Conservation (phyloP, 1,140 invertebrate species). For the Drosophila arawakana region DNA sequence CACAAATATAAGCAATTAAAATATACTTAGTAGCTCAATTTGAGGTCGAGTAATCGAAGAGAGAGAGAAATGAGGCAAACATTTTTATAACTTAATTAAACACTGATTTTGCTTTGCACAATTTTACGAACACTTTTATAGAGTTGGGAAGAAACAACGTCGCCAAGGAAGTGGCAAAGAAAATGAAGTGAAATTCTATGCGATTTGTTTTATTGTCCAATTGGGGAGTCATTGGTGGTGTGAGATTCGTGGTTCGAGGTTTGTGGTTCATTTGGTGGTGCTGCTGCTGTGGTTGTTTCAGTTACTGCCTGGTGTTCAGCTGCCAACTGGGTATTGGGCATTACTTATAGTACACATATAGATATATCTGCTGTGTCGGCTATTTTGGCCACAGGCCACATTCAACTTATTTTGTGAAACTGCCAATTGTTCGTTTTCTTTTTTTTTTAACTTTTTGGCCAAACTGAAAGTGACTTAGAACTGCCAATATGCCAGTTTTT, state of each 20-base stretch:
- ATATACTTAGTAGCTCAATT: slow-evolving; percentile 19
- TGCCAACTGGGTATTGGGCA: slow-evolving; percentile 60
- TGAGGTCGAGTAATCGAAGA: background rate
- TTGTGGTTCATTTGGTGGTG: slow-evolving; percentile 13
- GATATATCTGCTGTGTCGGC: slow-evolving; percentile 66
- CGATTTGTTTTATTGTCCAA: slow-evolving; percentile 81
- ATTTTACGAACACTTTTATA: slow-evolving; percentile 68
- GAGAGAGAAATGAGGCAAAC: slow-evolving; percentile 61
- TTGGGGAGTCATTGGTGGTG: slow-evolving; percentile 9
- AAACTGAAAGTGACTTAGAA: slow-evolving; percentile 43
- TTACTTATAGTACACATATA: slow-evolving; percentile 61
- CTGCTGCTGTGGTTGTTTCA: slow-evolving; percentile 29
- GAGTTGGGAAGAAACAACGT: slow-evolving; percentile 11
- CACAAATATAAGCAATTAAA: slow-evolving; percentile 36
- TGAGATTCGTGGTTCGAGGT: slow-evolving; percentile 11
- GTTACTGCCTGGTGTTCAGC: slow-evolving; percentile 50
- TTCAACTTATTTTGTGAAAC: slow-evolving; percentile 72
- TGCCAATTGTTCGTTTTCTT: slow-evolving; percentile 71
- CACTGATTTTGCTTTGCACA: slow-evolving; percentile 71
- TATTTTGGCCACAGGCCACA: slow-evolving; percentile 51
- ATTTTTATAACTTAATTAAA: slow-evolving; percentile 82
- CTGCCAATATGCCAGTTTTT: slow-evolving; percentile 30
- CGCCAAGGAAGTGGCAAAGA: slow-evolving; percentile 24
- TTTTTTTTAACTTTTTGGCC: slow-evolving; percentile 25
- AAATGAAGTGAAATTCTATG: slow-evolving; percentile 71